These are phyloP conservation scores for Leptatherina wallacei DNA, from an alignment of 2,797 vertebrate species.

Conservation along the genomic window DNA sequence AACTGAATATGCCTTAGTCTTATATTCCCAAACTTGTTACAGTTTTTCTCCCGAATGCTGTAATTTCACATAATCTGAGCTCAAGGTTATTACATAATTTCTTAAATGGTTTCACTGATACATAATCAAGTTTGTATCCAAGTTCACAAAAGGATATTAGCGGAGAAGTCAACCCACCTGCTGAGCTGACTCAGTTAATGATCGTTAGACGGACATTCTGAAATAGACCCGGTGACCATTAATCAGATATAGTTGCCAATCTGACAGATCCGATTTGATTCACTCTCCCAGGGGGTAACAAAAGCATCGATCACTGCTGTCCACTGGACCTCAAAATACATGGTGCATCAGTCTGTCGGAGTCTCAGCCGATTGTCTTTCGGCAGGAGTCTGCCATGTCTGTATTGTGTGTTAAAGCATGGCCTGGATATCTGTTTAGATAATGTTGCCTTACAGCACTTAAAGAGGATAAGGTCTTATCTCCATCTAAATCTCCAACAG, in stretches of 20 bases:
- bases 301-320: constrained; percentile 20
- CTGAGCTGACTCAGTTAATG: constrained; percentile 1
- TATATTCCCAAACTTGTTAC: background rate
- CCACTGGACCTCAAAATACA: background rate
- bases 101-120: background rate
- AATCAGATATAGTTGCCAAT: background rate
- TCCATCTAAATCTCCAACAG: constrained; percentile 65
- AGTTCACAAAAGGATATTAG: background rate
- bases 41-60: background rate
- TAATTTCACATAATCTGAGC: background rate
- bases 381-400: constrained; percentile 26
- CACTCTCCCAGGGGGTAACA: background rate
- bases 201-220: background rate
- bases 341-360: constrained; percentile 7
- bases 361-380: constrained; percentile 17
- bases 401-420: constrained; percentile 40
- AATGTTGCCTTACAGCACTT: constrained; percentile 57
- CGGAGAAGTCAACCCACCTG: background rate
- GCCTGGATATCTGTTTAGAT: constrained; percentile 58
- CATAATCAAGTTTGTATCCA: background rate
- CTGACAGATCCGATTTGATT: constrained; percentile 15
- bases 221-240: background rate
- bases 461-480: constrained; percentile 73
- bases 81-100: background rate
- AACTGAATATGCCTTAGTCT: background rate